Evolutionary conservation across 2,888 invertebrate genomes (phyloP).

Genomic region (Camponotus fellah): DNA sequence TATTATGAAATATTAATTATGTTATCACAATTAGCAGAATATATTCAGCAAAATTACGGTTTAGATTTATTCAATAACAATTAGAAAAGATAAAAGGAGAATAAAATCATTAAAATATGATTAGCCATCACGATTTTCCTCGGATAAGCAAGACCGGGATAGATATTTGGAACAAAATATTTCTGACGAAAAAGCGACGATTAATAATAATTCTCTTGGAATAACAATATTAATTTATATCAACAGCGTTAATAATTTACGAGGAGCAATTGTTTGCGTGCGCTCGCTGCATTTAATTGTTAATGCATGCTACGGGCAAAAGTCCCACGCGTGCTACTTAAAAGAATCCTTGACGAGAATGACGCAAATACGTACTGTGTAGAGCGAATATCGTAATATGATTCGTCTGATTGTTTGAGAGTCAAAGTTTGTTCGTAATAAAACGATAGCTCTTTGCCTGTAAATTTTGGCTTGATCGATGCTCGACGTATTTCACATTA

Average conservation of each 20-base stretch:
- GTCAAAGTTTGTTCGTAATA: constrained; percentile 22
- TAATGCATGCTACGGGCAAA: constrained; percentile 36
- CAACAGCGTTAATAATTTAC: constrained; percentile 8
- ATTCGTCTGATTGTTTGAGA: constrained; percentile 13
- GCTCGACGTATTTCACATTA: background rate
- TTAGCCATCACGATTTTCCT: background rate
- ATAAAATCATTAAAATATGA: background rate
- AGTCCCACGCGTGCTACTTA: constrained; percentile 39
- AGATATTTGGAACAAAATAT: background rate
- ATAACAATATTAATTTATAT: background rate
- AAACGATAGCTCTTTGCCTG: constrained; percentile 1
- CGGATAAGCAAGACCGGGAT: background rate
- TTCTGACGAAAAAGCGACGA: background rate
- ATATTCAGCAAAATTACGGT: background rate
- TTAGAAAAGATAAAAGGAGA: background rate
- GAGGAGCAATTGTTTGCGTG: background rate
- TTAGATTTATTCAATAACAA: background rate
- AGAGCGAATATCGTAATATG: constrained; percentile 34
- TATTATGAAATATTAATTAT: constrained; percentile 19
- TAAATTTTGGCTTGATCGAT: background rate
- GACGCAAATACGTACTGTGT: constrained; percentile 50
- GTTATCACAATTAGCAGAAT: constrained; percentile 6
- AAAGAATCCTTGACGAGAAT: constrained; percentile 49
- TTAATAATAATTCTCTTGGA: background rate
- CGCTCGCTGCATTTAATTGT: constrained; percentile 27